Conservation (phyloP, 2,113 vertebrate genomes). For the Chaenogobius annularis region DNA sequence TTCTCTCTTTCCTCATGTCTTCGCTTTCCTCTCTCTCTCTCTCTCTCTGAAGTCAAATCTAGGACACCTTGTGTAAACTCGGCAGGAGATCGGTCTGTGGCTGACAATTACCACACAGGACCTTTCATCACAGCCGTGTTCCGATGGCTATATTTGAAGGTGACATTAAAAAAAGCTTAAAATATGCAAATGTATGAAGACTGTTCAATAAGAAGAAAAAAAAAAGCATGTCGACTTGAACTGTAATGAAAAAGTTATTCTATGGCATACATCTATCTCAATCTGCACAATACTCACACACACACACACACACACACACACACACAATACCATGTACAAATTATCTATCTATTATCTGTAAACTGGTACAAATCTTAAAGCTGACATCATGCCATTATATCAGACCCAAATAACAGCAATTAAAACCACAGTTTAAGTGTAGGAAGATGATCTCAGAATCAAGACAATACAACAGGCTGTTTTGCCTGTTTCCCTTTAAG, state of each 20-base stretch:
- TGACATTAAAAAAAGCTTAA: constrained; percentile 33
- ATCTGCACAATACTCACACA: too few species aligned
- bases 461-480: too few species aligned
- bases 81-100: constrained; percentile 43
- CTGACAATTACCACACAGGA: constrained; percentile 35
- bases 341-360: too few species aligned
- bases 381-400: too few species aligned
- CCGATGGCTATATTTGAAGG: constrained; percentile 45
- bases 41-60: constrained; percentile 38
- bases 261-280: too few species aligned
- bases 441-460: too few species aligned
- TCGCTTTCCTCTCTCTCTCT: constrained; percentile 1
- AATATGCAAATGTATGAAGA: constrained; percentile 38
- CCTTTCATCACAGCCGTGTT: constrained; percentile 41
- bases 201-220: constrained; percentile 15
- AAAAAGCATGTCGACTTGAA: neutral
- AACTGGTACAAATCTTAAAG: too few species aligned
- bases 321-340: too few species aligned
- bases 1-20: constrained; percentile 8
- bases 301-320: too few species aligned
- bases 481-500: too few species aligned
- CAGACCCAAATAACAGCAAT: too few species aligned
- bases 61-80: constrained; percentile 41
- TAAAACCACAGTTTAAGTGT: too few species aligned
- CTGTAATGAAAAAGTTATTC: neutral